Evolutionary conservation across 2,888 invertebrate species (phyloP), one percentile per base, ranked within the genome.

Genomic region (Agapetus fuscipes): DNA sequence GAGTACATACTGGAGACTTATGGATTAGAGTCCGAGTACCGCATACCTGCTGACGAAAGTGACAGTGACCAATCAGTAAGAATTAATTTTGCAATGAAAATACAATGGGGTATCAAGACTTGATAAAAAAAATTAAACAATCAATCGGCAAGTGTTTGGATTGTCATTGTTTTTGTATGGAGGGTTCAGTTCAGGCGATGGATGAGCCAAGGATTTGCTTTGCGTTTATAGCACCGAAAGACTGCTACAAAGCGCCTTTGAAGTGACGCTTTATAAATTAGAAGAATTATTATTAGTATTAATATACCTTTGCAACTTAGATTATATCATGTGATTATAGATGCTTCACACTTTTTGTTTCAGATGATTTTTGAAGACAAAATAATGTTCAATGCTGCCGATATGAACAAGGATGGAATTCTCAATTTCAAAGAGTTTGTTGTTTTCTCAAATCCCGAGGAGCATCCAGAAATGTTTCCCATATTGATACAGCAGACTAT

Each of bases 391-490:
- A 61, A 73, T 34, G 79, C 79, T 3, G 93, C 96, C 0, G 97
- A 98, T 68, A 54, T 62, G 10, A 78, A 96, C 59, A 72, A 77
- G 12, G 91, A 98, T 61, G 85, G 83, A 1, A 60, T 68, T 20
- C 68, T 98, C 34, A 75, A 80, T 52, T 54, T 71, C 2, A 66
- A 75, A 2, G 97, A 98, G 61, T 95, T 89, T 65, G 69, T 83
- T 49, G 76, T 84, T 14, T 97, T 96, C 62, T 80, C 86, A 30
- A 91, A 90, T 60, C 97, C 98, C 0, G 94, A 95, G 63, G 94
- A 96, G 59, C 84, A 88, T 60, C 80, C 80, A 17, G 74, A 77
- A 54, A 96, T 97, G 96, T 69, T 85, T 49, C 78, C 80, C 11
- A 64, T 80, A 49, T 76, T 91, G 30, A 59, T 89, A 47, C 72